Percentiles rank a stretch among this genome's conserved stretches.
Conservation (phyloP, 2,113 vertebrate species). For the Cynoglossus semilaevis region DNA sequence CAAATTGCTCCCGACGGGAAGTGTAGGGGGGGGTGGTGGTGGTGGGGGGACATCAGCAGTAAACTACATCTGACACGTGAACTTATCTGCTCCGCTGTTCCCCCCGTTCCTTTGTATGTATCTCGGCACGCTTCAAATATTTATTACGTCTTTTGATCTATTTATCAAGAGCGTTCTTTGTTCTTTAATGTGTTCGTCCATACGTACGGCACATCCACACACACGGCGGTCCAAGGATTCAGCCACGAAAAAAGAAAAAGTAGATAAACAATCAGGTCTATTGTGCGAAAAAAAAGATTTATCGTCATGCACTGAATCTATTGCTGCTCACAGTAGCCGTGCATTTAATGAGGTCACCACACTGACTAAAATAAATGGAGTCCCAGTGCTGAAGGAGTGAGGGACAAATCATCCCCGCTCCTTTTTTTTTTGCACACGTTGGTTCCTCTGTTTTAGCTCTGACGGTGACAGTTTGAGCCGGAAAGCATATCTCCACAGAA, state of each 20-base stretch:
- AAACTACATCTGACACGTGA: slow-evolving; percentile 48
- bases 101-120: slow-evolving; percentile 10
- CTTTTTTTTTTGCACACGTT: slow-evolving; percentile 21
- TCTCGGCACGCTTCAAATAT: slow-evolving; percentile 7
- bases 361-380: slow-evolving; percentile 33
- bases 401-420: not conserved
- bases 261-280: not conserved
- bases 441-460: slow-evolving; percentile 9
- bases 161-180: slow-evolving; percentile 3
- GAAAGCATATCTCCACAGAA: slow-evolving; percentile 24
- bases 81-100: slow-evolving; percentile 13
- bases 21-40: not conserved
- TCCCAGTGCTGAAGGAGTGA: slow-evolving; percentile 29
- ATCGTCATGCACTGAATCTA: slow-evolving; percentile 23
- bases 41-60: slow-evolving; percentile 7
- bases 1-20: slow-evolving; percentile 66
- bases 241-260: not conserved
- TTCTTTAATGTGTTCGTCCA: slow-evolving; percentile 1
- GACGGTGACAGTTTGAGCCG: slow-evolving; percentile 17
- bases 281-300: slow-evolving; percentile 11
- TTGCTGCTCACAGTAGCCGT: slow-evolving; percentile 13
- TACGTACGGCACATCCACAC: not conserved
- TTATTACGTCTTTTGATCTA: slow-evolving; percentile 18
- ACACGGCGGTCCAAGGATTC: not conserved
- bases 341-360: slow-evolving; percentile 43